A percentile compares a stretch with the other conserved stretches of the same genome.
Evolutionary conservation across 2,113 vertebrate species (phyloP).

Genomic region (Tragelaphus imberbis): DNA sequence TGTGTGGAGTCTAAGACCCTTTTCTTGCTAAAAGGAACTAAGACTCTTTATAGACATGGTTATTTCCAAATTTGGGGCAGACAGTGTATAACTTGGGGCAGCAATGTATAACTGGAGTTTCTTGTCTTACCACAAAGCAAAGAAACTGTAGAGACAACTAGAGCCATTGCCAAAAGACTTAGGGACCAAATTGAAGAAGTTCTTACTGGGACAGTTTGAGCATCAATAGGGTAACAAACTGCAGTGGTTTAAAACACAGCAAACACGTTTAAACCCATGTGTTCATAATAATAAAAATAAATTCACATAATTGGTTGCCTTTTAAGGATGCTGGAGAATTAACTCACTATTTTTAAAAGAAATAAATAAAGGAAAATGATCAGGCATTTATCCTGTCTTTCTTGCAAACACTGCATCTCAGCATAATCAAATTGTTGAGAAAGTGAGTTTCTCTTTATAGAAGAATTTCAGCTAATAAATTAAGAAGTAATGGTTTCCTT

Average conservation of each 20-base stretch:
- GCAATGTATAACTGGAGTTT: neutral
- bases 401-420: neutral
- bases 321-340: neutral
- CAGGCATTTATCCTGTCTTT: neutral
- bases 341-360: conserved; percentile 31
- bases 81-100: neutral
- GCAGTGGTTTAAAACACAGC: neutral
- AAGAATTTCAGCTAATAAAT: neutral
- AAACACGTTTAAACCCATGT: neutral
- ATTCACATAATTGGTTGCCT: neutral
- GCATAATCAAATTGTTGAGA: neutral
- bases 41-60: neutral
- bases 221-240: neutral
- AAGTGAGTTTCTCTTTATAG: neutral
- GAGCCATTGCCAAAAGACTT: neutral
- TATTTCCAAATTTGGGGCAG: neutral
- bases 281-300: conserved; percentile 2
- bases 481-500: conserved; percentile 1
- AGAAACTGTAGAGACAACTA: neutral
- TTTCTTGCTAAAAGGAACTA: neutral
- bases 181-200: neutral
- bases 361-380: neutral
- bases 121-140: neutral
- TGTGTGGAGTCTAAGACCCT: conserved; percentile 3
- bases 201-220: neutral